phyloP scores from a whole-genome alignment of 2,797 vertebrate species.

The Acanthopagrus latus region DNA sequence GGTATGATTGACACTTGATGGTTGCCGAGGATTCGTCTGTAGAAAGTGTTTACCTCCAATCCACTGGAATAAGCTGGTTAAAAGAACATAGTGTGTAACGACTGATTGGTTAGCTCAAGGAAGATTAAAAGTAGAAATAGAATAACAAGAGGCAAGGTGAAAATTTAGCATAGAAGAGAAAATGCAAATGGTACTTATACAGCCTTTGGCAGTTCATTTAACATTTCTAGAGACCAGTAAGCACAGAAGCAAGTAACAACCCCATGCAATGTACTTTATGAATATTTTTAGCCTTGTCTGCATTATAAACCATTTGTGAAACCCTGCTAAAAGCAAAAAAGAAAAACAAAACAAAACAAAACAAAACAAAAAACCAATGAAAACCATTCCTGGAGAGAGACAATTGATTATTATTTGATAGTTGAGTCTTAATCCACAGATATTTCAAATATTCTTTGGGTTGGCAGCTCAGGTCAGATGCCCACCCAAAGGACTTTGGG shows the following conservation, averaged over 20 bases:
- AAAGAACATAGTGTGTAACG: constrained; percentile 14
- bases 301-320: background rate
- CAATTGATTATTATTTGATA: too few species aligned
- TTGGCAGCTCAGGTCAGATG: too few species aligned
- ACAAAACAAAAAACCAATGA: too few species aligned
- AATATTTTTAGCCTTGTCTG: background rate
- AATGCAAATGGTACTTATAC: constrained; percentile 11
- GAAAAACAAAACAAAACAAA: too few species aligned
- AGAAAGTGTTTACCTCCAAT: background rate
- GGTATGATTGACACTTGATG: constrained; percentile 20
- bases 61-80: background rate
- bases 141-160: constrained; percentile 11
- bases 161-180: background rate
- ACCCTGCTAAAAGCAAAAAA: too few species aligned
- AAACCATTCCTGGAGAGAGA: too few species aligned
- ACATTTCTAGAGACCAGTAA: background rate
- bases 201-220: constrained; percentile 22
- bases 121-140: constrained; percentile 6
- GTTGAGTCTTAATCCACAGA: too few species aligned
- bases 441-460: too few species aligned
- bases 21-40: constrained; percentile 2
- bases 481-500: too few species aligned
- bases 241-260: background rate
- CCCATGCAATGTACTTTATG: background rate
- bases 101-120: constrained; percentile 18